These are phyloP conservation scores for Cherax destructor DNA, from an alignment of 1,140 invertebrate species.

Conservation along the genomic window DNA sequence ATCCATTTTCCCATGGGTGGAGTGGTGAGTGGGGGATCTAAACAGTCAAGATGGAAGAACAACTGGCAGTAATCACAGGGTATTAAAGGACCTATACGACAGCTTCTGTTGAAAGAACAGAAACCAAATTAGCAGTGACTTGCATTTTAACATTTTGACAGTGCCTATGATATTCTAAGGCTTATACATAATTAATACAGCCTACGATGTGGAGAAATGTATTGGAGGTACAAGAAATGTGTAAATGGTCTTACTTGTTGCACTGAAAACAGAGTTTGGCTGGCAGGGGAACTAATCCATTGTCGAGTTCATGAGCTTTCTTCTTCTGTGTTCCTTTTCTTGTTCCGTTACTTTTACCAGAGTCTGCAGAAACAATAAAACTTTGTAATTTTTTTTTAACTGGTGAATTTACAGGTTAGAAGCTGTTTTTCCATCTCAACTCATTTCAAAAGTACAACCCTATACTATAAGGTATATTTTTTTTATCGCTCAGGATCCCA, in stretches of 20 bases:
- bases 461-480: too few species aligned
- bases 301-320: conserved; percentile 83
- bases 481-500: too few species aligned
- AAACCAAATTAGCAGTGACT: not conserved
- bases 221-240: not conserved
- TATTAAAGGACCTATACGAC: conserved; percentile 87
- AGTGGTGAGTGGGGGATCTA: conserved; percentile 92
- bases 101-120: conserved; percentile 80
- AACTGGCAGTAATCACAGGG: conserved; percentile 96
- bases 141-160: too few species aligned
- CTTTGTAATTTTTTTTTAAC: not conserved
- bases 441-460: too few species aligned
- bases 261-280: conserved; percentile 90
- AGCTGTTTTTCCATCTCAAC: too few species aligned
- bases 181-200: too few species aligned
- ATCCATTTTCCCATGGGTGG: conserved; percentile 94
- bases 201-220: too few species aligned
- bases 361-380: conserved; percentile 72
- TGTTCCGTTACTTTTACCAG: conserved; percentile 74
- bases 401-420: too few species aligned
- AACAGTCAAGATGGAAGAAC: conserved; percentile 93
- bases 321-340: conserved; percentile 75
- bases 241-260: conserved; percentile 76
- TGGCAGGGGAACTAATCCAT: conserved; percentile 87
- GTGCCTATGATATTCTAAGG: too few species aligned